Evolutionary conservation across 2,888 invertebrate genomes (phyloP), one percentile per base, ranked within the genome.

Genomic region (Meloe dianella): DNA sequence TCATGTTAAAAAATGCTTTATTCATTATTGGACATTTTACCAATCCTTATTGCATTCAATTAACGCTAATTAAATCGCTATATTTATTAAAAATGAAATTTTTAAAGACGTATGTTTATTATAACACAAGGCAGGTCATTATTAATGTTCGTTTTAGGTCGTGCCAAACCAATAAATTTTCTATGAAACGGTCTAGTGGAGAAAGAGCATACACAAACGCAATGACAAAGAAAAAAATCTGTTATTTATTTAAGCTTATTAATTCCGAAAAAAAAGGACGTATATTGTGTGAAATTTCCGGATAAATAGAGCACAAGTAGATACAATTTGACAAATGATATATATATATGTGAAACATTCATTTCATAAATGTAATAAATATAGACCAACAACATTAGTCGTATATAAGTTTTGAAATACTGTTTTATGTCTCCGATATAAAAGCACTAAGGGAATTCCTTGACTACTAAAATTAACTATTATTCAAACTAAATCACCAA

Each of bases 321-420:
- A 6, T 41, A 41, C 17, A 41, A 41, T 41, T 41, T 41, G 41
- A 41, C 41, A 41, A 41, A 41, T 41, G n/a, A n/a, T 12, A 41
- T 17, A n/a, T 12, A 41, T 17, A 17, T 17, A 41, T 41, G 17
- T 41, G 17, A 41, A 17, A 41, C 41, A 17, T 17, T 8, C 41
- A 17, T 41, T 41, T 41, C 41, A 41, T 41, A 41, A 41, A 41
- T 41, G 17, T 41, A 41, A 41, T 41, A 41, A 41, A 41, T 41
- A 41, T 41, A 41, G 17, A 41, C 41, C 41, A 17, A n/a, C n/a
- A 41, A 41, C 41, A 41, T 41, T 41, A 41, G 41, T 41, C 41
- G n/a, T n/a, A 41, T 41, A 41, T 6, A 17, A 41, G 7, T 41
- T 41, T 41, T 41, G 41, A 41, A 41, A 41, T 41, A 41, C 41